phyloP scores from a whole-genome alignment of 2,888 invertebrate species.

The Dryobota labecula region DNA sequence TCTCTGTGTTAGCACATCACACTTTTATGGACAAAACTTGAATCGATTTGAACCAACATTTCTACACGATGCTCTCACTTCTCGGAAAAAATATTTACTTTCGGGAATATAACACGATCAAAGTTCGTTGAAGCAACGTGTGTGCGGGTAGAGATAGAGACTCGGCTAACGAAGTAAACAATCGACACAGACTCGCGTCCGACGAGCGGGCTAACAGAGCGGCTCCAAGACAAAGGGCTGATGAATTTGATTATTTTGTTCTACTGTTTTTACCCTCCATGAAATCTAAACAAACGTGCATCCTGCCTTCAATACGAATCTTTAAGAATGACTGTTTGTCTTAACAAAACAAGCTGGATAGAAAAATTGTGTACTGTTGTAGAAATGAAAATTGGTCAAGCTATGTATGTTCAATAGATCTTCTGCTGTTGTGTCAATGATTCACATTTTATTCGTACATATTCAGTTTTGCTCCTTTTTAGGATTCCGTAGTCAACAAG shows the following conservation, averaged over 20 bases:
- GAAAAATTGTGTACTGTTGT: neutral
- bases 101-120: slow-evolving; percentile 75
- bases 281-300: slow-evolving; percentile 75
- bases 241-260: slow-evolving; percentile 86
- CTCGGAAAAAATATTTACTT: slow-evolving; percentile 69
- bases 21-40: slow-evolving; percentile 38
- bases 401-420: neutral
- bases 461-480: neutral
- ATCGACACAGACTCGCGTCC: slow-evolving; percentile 84
- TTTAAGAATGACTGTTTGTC: slow-evolving; percentile 8
- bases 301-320: slow-evolving; percentile 19
- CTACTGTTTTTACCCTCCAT: slow-evolving; percentile 73
- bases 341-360: neutral
- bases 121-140: slow-evolving; percentile 77
- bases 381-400: neutral
- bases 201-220: slow-evolving; percentile 77
- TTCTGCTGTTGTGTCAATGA: neutral
- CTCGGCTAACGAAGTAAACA: slow-evolving; percentile 89
- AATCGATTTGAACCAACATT: slow-evolving; percentile 42
- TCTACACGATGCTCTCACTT: slow-evolving; percentile 38
- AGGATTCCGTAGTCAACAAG: no score
- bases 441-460: neutral
- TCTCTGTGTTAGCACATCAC: slow-evolving; percentile 47
- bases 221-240: slow-evolving; percentile 83
- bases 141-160: slow-evolving; percentile 80